Base-by-base conservation (phyloP, 2,797 vertebrate genomes). In the Schizopygopsis pylzovi region DNA sequence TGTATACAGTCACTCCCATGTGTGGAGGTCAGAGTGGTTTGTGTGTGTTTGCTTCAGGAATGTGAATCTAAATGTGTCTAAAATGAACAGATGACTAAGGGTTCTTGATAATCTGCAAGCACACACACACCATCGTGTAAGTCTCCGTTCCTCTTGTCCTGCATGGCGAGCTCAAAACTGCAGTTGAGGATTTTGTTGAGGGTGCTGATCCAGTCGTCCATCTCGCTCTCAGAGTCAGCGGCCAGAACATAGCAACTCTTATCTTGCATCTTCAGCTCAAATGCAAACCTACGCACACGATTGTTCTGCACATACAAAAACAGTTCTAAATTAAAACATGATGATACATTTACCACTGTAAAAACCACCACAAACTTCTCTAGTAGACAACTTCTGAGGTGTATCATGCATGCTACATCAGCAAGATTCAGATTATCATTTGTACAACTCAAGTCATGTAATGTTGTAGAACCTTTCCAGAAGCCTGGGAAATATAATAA, bases 241-340 rank as follows among this genome's bases (percentile, higher is more conserved):
- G 98, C 97, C 93, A 99, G 92, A 88, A 99, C 97, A 90, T 98
- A 99, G 79, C 96, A 97, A 89, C 98, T 99, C 93, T 99, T 99
- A 91, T 99, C 98, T 91, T 99, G 98, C 98, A 99, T 99, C 96
- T 99, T 99, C 89, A 99, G 95, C 92, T 99, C 98, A 71, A 99
- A 99, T 0, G 98, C 97, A 88, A 98, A 99, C 85, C 97, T 96
- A 79, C 97, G 95, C 83, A 99, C 97, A 91, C 98, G 97, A 91
- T 96, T 98, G 93, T 99, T 99, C 98, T 99, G 65, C 11, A 47
- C 59, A 37, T 18, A 39, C 81, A 88, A 88, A 87, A 25, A 67
- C 1, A 11, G 7, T 22, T n/a, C 2, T 4, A 43, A 28, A 25
- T 10, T 0, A 79, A 61, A 6, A 16, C 33, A 6, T 2, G 10